These are phyloP conservation scores for Trichoplusia ni DNA, from an alignment of 1,140 invertebrate species.

Conservation along the genomic window DNA sequence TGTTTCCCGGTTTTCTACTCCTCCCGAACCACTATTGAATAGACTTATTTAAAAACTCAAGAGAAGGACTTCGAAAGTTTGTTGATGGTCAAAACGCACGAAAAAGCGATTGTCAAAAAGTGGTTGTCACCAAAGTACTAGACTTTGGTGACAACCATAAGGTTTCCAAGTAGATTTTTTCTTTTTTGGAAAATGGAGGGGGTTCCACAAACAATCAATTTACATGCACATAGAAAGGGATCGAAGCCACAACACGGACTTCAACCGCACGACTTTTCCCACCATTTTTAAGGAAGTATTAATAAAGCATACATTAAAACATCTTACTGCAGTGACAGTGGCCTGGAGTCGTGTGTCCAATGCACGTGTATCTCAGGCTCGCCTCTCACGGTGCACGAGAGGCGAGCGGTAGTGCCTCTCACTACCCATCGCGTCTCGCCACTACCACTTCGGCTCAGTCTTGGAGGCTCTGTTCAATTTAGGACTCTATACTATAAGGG, in stretches of 20 bases:
- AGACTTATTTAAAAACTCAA: not conserved
- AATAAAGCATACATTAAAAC: not conserved
- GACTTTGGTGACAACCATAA: too few species aligned
- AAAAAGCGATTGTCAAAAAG: too few species aligned
- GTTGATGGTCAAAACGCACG: too few species aligned
- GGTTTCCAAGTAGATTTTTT: too few species aligned
- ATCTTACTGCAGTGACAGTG: constrained; percentile 71
- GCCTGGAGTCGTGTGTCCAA: constrained; percentile 73
- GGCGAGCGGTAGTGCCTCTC: constrained; percentile 59
- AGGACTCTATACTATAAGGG: not conserved
- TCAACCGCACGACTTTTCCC: too few species aligned
- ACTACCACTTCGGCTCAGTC: constrained; percentile 55
- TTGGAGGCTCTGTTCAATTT: constrained; percentile 60
- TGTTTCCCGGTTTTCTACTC: constrained; percentile 68
- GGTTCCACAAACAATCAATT: too few species aligned
- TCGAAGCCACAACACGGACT: too few species aligned
- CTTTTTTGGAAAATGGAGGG: too few species aligned
- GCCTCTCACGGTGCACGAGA: constrained; percentile 65
- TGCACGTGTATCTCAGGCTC: constrained; percentile 74
- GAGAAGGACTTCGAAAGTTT: not conserved
- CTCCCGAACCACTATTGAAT: constrained; percentile 63
- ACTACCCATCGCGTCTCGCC: constrained; percentile 72
- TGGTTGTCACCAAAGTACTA: too few species aligned
- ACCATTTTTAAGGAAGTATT: too few species aligned
- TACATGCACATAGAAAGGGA: too few species aligned